Evolutionary conservation across 2,113 vertebrate species (phyloP), one percentile per base, ranked within the genome.

Genomic region (Prochilodus magdalenae): DNA sequence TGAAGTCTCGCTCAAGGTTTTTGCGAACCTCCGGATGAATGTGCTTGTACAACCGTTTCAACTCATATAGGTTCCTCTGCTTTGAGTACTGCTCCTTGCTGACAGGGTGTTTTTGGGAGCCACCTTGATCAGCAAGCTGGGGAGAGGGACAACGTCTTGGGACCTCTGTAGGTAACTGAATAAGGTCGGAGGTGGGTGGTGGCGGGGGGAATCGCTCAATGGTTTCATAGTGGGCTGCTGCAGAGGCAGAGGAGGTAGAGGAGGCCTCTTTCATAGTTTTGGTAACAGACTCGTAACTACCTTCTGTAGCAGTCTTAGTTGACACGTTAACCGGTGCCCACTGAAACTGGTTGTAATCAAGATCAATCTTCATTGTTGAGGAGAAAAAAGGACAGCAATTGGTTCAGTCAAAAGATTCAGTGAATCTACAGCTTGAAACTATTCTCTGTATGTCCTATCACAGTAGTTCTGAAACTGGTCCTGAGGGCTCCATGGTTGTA

Each of bases 1-100:
- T 88, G 77, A 95, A 95, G 82, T 95, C 90, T 30, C 90, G 94
- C 84, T 96, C 91, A 18, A 97, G 89, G 85, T 91, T 93, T 87
- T 96, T 97, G 82, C 95, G 95, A 75, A 97, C 90, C 79, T 96
- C 93, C 22, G 95, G 92, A 63, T 97, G 92, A 57, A 97, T 97
- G 75, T 93, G 87, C 85, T 96, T 97, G 82, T 96, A 96, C 83
- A 96, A 93, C 30, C 92, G 91, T 81, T 96, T 97, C 27, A 96
- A 89, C 90, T 97, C 95, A 53, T 92, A 91, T 77, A 95, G 89
- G 85, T 95, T 96, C 81, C 93, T 95, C 89, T 97, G 93, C 85
- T 95, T 96, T 63, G 91, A 90, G 75, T 95, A 94, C 65, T 95
- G 85, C 60, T 96, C 94, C 89, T 92, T 95, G 77, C 88, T 89